Base-by-base conservation (phyloP, 2,888 invertebrate genomes). In the Dione vanillae region DNA sequence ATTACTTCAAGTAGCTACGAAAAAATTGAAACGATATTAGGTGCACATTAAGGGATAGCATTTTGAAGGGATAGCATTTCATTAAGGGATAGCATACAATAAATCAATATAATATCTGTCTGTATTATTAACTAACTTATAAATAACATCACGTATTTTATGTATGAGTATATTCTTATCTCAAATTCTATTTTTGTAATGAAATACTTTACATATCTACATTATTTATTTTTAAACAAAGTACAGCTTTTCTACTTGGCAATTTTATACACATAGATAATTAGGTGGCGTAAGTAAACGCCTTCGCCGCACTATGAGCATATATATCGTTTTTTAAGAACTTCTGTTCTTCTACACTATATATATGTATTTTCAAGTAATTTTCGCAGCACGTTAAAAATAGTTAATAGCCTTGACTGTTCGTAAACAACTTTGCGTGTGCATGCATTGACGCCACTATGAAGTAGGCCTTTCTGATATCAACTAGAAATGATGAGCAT, bases 351-450 rank as follows among this genome's bases (percentile, higher is more conserved):
- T 35, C 35, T 16, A 37, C 2, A 37, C 56, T 19, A 37, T 12
- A 16, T 16, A 5, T 37, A 40, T 40, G n/a, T 40, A 56, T 56
- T 56, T 56, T 16, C 16, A 40, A 56, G 37, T 40, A 56, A 54
- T 54, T 54, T 61, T 61, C 61, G 8, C n/a, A 61, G n/a, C 45
- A 45, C 61, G n/a, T 10, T 61, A 61, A 45, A 61, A 61, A 61
- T 61, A 61, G 45, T 61, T 45, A 45, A 45, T 27, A 64, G 20
- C 64, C 64, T 64, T 64, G 64, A 64, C 40, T 64, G 14, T n/a
- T 64, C 49, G 35, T 37, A 64, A n/a, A 64, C 49, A 64, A 12
- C 19, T 40, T 64, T 47, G 37, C 64, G 64, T 59, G 59, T 19
- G 19, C 43, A 61, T 45, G 20, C n/a, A 27, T 61, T 35, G 45